phyloP scores from a whole-genome alignment of 2,888 invertebrate species.

The Calephelis perditalis region DNA sequence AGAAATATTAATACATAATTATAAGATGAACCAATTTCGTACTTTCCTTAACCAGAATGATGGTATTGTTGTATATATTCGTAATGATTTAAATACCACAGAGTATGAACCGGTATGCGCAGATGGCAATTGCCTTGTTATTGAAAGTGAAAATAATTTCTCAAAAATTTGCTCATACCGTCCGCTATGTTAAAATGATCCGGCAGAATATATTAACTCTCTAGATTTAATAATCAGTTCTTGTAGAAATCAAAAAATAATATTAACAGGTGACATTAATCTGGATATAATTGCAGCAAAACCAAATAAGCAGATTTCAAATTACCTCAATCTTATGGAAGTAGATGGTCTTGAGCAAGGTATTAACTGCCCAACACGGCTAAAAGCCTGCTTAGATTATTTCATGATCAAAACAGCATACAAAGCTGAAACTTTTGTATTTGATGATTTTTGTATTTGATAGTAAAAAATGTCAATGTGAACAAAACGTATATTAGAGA shows the following conservation, averaged over 20 bases:
- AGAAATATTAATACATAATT: slow-evolving; percentile 7
- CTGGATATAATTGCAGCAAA: slow-evolving; percentile 18
- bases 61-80: slow-evolving; percentile 5
- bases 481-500: too few species aligned
- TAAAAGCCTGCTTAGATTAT: too few species aligned
- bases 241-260: slow-evolving; percentile 9
- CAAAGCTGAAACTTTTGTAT: too few species aligned
- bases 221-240: too few species aligned
- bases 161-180: slow-evolving; percentile 4
- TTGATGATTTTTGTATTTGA: too few species aligned
- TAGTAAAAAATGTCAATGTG: too few species aligned
- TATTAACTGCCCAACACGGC: neutral
- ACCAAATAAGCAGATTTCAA: neutral
- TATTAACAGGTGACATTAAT: slow-evolving; percentile 23
- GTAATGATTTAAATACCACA: neutral
- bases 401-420: too few species aligned
- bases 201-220: neutral
- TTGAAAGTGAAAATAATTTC: neutral
- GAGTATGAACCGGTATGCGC: neutral
- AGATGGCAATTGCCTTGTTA: neutral
- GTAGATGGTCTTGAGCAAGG: neutral
- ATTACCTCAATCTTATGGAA: neutral
- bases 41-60: neutral
- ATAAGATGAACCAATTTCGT: neutral
- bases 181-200: neutral